Base-by-base conservation (phyloP, 92 coral and sea anemone genomes). In the Phenganax subtilis region DNA sequence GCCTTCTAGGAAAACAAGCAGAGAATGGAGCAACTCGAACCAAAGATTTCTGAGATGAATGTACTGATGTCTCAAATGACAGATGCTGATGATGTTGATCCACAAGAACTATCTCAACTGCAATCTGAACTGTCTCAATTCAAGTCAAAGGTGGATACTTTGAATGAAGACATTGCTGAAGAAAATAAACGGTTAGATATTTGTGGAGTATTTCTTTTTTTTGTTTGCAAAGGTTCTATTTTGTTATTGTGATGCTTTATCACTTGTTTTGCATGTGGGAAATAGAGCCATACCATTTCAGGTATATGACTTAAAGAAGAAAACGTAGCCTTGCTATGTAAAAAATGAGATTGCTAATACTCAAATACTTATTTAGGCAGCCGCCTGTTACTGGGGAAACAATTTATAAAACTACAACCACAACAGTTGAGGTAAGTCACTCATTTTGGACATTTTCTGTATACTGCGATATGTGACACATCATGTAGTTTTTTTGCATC, bases 1-100 rank as follows among this genome's bases (percentile, higher is more conserved):
- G 8, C 25, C 0, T 12, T 58, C 14, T 29, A 79, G 83, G 83
- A 79, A 52, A 79, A 79, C 74, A 79, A 79, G 69, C 57, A 79
- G 28, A 79, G 74, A 54, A 79, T 79, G 83, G 73, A 67, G 11
- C 83, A 79, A 28, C 37, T 79, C n/a, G 73, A 79, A 64, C 60
- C 72, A 14, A 79, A 79, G 74, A 79, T 79, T 17, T 28, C 83
- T 0, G 71, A 79, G 55, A 28, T 79, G 51, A 63, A 65, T 20
- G 74, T 63, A 52, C 53, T 44, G 74, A 79, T 15, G 44, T 8
- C 58, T 44, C 60, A 79, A 64, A 79, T 79, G 83, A 68, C 47
- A 20, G 63, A 64, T 10, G 83, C 83, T 9, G 83, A 79, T 16
- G 83, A 73, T 52, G 83, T 79, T 63, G 83, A 79, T 65, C 59